Base-by-base conservation (phyloP, 2,113 vertebrate genomes). In the Aphelocoma coerulescens region DNA sequence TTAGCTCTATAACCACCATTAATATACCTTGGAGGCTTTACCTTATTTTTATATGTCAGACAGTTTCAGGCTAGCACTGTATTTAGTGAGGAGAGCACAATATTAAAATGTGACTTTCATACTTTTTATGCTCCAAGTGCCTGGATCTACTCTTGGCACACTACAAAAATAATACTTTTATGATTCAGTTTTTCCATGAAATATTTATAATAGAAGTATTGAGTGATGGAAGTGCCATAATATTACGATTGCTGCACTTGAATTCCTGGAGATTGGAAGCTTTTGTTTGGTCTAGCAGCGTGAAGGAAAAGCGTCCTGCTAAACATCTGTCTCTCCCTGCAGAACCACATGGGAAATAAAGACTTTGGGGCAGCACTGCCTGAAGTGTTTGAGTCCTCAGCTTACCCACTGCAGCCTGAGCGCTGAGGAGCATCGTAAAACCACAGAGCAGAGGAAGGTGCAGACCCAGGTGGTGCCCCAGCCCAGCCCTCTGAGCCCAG, bases 101-200 rank as follows among this genome's bases (percentile, higher is more conserved):
- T 94, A 96, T 96, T 93, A 94, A 97, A 96, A 95, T 95, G 88
- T 94, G 96, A 95, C 91, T 96, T 96, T 96, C 92, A 94, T 94
- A 96, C 85, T 85, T 94, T 93, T 87, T 94, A 93, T 72, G 85
- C 85, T 96, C 73, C 96, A 67, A 96, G 79, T 90, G 92, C 90
- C 88, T 96, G 93, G 93, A 96, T 96, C 86, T 89, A n/a, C 91
- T 96, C 91, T 89, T 97, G 95, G 91, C 95, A 95, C 83, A 35
- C 95, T 85, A 82, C 92, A 94, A 91, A 97, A 96, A 97, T 94
- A 96, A 96, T 87, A 95, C 76, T 93, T 96, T 92, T 84, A 91
- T 89, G 88, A 96, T 75, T 88, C 80, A 65, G 62, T 92, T 94
- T 97, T 97, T 95, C 96, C 96, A 89, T 93, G 72, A 95, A 96